Percentiles rank a stretch among this genome's conserved stretches.
These are phyloP conservation scores for Sebastes paucispinis DNA, from an alignment of 2,797 vertebrate species.

Conservation along the genomic window DNA sequence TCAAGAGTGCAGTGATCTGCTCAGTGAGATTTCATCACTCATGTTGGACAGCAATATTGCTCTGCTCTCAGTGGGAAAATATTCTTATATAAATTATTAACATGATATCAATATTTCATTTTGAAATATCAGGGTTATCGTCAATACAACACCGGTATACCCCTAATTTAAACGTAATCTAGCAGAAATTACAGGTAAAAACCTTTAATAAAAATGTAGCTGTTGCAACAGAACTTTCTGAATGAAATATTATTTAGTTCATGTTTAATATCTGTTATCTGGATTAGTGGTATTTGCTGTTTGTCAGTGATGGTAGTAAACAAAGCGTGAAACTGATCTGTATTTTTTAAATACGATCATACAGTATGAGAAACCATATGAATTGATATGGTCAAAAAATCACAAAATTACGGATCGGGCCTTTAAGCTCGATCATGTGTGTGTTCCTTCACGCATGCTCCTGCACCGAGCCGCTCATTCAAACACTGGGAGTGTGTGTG, in stretches of 20 bases:
- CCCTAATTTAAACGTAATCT: too few relatives aligned
- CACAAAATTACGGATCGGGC: neutral
- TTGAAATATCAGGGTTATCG: too few relatives aligned
- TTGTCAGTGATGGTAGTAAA: neutral
- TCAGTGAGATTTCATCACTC: too few relatives aligned
- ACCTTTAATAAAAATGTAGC: neutral
- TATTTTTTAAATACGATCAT: neutral
- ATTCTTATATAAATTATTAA: too few relatives aligned
- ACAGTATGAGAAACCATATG: neutral
- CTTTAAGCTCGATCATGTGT: neutral
- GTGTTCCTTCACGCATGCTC: slow-evolving; percentile 4
- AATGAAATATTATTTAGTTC: neutral
- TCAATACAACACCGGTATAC: too few relatives aligned
- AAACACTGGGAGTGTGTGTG: slow-evolving; percentile 54
- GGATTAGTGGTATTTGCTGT: neutral
- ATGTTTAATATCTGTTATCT: neutral
- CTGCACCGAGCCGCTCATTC: slow-evolving; percentile 18
- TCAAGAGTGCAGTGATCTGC: too few relatives aligned
- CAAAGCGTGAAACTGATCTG: neutral
- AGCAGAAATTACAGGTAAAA: neutral
- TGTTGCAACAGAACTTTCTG: neutral
- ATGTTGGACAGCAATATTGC: too few relatives aligned
- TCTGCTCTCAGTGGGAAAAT: too few relatives aligned
- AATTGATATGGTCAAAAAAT: neutral
- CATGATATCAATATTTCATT: too few relatives aligned